Conservation (phyloP, 2,797 vertebrate genomes). For the Coluber constrictor region DNA sequence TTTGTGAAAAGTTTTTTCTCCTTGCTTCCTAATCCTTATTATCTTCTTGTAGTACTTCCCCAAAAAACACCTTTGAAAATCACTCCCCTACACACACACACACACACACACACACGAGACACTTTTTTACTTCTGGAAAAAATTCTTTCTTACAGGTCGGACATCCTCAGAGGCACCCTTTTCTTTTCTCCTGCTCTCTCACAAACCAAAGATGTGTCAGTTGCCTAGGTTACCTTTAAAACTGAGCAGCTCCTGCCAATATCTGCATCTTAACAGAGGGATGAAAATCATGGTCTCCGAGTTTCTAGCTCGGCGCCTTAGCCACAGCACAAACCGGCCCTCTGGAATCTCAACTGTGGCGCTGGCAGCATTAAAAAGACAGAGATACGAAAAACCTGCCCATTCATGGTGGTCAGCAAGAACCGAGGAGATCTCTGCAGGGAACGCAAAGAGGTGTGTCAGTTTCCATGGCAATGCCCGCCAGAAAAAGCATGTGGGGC, state of each 20-base stretch:
- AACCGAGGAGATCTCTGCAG: rapidly evolving
- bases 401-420: rapidly evolving
- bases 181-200: background rate
- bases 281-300: background rate
- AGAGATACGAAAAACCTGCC: background rate
- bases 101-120: background rate
- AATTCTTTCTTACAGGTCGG: background rate
- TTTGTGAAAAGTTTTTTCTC: background rate
- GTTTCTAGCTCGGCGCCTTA: background rate
- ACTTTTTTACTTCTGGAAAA: background rate
- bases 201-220: background rate
- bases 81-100: too few species aligned
- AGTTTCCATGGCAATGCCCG: background rate
- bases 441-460: background rate
- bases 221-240: background rate
- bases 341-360: background rate
- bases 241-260: background rate
- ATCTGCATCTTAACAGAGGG: background rate
- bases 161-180: background rate
- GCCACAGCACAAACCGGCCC: background rate
- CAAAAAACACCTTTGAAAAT: background rate
- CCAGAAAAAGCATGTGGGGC: background rate
- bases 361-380: background rate
- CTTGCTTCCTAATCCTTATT: background rate
- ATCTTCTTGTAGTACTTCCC: background rate